A percentile compares a stretch with the other conserved stretches of the same genome.
These are phyloP conservation scores for Sisor rabdophorus DNA, from an alignment of 2,113 vertebrate species.

Conservation along the genomic window DNA sequence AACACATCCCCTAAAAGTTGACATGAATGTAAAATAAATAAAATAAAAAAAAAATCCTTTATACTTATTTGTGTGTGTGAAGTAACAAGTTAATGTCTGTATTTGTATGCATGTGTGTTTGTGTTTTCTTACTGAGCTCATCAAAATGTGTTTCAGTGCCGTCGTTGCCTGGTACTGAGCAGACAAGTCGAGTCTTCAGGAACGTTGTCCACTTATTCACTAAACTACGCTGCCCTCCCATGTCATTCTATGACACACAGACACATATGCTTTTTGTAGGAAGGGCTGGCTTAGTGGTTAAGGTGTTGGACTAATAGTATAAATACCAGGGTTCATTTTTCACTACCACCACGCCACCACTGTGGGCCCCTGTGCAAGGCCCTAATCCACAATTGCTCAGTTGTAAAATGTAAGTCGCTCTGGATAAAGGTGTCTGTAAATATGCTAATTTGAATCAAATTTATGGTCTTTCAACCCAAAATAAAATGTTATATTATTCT, in stretches of 20 bases:
- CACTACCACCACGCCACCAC: too few species aligned
- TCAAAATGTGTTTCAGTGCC: conserved; percentile 90
- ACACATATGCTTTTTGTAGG: too few species aligned
- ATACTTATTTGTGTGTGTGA: not conserved
- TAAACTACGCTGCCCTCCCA: conserved; percentile 91
- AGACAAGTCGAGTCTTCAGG: conserved; percentile 90
- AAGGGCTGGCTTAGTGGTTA: too few species aligned
- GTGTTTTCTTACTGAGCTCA: conserved; percentile 85
- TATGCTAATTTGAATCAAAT: not conserved
- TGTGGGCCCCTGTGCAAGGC: too few species aligned
- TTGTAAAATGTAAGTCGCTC: too few species aligned
- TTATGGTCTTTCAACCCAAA: not conserved
- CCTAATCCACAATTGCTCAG: too few species aligned
- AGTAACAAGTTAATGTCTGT: not conserved
- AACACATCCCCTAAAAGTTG: conserved; percentile 84
- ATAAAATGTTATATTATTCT: not conserved
- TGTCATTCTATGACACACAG: conserved; percentile 78
- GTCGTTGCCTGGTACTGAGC: conserved; percentile 79
- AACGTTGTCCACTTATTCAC: conserved; percentile 99
- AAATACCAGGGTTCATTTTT: too few species aligned
- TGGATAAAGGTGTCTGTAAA: too few species aligned
- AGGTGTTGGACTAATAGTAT: too few species aligned
- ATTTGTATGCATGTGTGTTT: not conserved
- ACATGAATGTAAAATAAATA: conserved; percentile 56
- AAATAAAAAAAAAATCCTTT: not conserved